phyloP scores from a whole-genome alignment of 2,888 invertebrate species.

The Loripinus fragilis region DNA sequence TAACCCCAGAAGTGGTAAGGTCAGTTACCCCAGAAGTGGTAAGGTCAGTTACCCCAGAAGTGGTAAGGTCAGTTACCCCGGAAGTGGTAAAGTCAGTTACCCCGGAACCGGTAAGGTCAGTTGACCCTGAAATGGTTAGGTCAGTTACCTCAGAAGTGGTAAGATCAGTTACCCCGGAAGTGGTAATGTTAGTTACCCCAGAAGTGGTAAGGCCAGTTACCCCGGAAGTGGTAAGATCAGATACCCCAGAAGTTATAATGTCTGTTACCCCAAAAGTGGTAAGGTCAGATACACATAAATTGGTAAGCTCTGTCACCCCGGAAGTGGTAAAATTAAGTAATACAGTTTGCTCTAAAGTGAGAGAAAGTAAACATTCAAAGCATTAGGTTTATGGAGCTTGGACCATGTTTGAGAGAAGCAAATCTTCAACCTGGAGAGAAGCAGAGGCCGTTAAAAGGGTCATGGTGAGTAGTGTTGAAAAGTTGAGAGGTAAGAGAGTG shows the following conservation, averaged over 20 bases:
- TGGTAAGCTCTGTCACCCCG: no score
- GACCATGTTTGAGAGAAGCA: background rate
- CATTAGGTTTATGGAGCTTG: slow-evolving; percentile 6
- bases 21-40: no score
- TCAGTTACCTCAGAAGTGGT: no score
- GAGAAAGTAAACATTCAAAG: background rate
- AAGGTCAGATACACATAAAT: no score
- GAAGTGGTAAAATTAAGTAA: background rate
- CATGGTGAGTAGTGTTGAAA: background rate
- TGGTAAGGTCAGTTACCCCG: background rate
- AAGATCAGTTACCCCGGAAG: no score
- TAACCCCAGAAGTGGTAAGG: no score
- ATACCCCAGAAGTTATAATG: background rate
- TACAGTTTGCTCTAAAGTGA: background rate
- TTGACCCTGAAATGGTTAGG: no score
- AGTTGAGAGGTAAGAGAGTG: background rate
- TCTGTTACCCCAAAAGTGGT: background rate
- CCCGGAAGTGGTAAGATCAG: background rate
- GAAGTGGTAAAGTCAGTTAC: no score
- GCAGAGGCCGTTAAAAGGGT: slow-evolving; percentile 19
- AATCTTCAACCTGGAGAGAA: slow-evolving; percentile 23
- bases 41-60: no score
- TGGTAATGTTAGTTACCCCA: no score
- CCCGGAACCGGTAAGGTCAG: no score
- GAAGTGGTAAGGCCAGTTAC: no score